These are phyloP conservation scores for Urocolius indicus DNA, from an alignment of 2,113 vertebrate genomes.

Conservation along the genomic window DNA sequence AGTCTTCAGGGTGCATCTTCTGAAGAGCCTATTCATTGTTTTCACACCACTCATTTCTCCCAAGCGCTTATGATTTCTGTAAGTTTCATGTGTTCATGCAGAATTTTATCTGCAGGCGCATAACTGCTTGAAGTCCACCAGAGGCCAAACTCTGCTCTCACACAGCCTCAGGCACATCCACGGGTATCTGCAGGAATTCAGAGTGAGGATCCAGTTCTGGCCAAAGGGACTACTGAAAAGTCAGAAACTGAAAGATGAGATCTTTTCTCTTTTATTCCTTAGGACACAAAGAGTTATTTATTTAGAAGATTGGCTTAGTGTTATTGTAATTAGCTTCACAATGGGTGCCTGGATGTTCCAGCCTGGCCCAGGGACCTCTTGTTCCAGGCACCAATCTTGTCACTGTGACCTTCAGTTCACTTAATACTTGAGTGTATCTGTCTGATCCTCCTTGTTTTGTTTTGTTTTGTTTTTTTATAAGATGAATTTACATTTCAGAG, in stretches of 20 bases:
- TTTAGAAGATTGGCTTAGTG: constrained; percentile 7
- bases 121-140: background rate
- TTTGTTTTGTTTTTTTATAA: background rate
- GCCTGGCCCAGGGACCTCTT: background rate
- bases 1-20: background rate
- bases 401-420: constrained; percentile 13
- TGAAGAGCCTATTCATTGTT: background rate
- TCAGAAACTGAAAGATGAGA: constrained; percentile 23
- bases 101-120: background rate
- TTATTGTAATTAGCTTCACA: constrained; percentile 49
- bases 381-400: constrained; percentile 15
- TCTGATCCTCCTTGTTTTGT: background rate
- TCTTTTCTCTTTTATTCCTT: constrained; percentile 41
- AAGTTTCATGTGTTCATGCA: background rate
- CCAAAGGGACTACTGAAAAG: background rate
- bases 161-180: background rate
- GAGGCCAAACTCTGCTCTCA: background rate
- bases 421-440: constrained; percentile 49
- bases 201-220: background rate
- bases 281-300: constrained; percentile 54
- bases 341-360: constrained; percentile 37
- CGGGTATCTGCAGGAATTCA: background rate
- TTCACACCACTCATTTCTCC: background rate
- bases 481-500: constrained; percentile 63
- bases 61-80: background rate